These are phyloP conservation scores for Cosmopolites sordidus DNA, from an alignment of 2,888 invertebrate genomes.

Conservation along the genomic window DNA sequence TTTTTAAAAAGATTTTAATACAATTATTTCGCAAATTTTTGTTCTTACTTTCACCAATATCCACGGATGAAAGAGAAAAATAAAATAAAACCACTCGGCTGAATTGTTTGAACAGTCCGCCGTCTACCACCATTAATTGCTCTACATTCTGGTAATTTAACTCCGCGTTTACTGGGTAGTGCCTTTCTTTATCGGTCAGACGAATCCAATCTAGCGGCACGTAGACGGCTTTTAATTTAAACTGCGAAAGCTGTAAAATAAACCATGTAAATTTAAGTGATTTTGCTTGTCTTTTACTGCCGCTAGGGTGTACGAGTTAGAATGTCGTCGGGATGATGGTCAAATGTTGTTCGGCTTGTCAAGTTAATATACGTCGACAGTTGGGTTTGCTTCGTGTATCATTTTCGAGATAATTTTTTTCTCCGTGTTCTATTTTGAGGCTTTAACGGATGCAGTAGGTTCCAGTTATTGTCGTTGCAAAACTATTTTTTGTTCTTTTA, in stretches of 20 bases:
- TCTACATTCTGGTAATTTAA: conserved; percentile 23
- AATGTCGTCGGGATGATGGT: too few relatives aligned
- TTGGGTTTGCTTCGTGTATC: too few relatives aligned
- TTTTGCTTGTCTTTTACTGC: conserved; percentile 16
- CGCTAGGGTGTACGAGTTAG: neutral
- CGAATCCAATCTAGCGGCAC: conserved; percentile 24
- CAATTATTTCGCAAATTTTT: too few relatives aligned
- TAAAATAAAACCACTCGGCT: neutral
- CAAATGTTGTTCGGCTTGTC: too few relatives aligned
- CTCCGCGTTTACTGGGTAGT: conserved; percentile 16
- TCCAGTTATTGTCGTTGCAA: too few relatives aligned
- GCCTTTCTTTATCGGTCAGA: conserved; percentile 22
- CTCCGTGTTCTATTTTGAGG: too few relatives aligned
- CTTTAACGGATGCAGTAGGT: too few relatives aligned
- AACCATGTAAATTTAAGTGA: conserved; percentile 26
- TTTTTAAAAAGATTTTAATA: too few relatives aligned
- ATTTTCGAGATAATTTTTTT: too few relatives aligned
- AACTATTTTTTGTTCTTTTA: too few relatives aligned
- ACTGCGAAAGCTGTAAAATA: conserved; percentile 26
- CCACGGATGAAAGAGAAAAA: neutral
- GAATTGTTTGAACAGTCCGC: conserved; percentile 1
- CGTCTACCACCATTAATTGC: conserved; percentile 17
- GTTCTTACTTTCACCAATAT: too few relatives aligned
- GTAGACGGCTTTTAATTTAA: conserved; percentile 25
- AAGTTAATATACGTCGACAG: too few relatives aligned